Conservation (phyloP, 2,113 vertebrate genomes). For the Falcunculus frontatus region DNA sequence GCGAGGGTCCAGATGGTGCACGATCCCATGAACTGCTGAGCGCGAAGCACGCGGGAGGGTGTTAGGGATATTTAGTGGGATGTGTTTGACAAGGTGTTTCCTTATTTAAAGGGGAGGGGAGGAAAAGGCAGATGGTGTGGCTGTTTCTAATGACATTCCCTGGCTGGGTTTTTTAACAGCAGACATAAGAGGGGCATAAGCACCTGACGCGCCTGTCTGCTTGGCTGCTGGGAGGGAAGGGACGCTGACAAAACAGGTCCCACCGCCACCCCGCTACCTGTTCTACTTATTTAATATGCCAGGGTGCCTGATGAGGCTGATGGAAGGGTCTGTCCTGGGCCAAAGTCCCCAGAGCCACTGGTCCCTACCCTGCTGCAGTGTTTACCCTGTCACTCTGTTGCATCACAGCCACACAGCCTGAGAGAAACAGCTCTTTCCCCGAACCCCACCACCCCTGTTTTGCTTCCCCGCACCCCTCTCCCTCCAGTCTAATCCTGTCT, state of each 20-base stretch:
- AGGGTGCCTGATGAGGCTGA: rapidly evolving
- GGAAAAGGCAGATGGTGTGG: constrained; percentile 55
- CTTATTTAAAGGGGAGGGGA: constrained; percentile 58
- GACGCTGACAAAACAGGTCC: neutral
- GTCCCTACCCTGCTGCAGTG: neutral
- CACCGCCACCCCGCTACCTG: neutral
- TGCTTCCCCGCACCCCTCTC: neutral
- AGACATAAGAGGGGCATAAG: constrained; percentile 44
- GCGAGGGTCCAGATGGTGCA: constrained; percentile 41
- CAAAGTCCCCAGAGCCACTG: neutral
- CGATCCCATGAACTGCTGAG: constrained; percentile 22
- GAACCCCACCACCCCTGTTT: neutral
- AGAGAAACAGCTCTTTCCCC: neutral
- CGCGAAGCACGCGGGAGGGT: constrained; percentile 13
- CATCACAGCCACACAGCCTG: rapidly evolving
- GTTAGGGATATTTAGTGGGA: constrained; percentile 60
- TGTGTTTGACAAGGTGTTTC: constrained; percentile 66
- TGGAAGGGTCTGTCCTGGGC: neutral
- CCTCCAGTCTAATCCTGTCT: neutral
- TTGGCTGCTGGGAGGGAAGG: neutral
- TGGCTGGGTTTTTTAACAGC: constrained; percentile 51
- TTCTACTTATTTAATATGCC: neutral
- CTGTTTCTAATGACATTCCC: constrained; percentile 62
- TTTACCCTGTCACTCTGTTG: rapidly evolving
- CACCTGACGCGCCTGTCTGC: constrained; percentile 50